A percentile compares a stretch with the other conserved stretches of the same genome.
phyloP scores from a whole-genome alignment of 2,797 vertebrate genomes.

The Coregonus sp. region DNA sequence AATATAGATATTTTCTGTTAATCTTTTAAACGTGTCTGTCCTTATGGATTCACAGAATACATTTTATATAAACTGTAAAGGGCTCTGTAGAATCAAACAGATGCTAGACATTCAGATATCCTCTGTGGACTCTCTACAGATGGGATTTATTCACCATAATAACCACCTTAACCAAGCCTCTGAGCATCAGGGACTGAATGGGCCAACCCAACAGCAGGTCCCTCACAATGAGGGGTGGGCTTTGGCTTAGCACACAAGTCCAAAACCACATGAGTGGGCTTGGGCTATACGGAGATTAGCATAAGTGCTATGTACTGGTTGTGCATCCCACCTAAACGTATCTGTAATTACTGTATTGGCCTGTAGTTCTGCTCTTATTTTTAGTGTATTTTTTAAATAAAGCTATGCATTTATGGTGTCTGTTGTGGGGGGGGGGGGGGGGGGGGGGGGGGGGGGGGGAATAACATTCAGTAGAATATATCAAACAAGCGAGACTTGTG shows the following conservation, averaged over 20 bases:
- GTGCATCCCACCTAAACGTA: slow-evolving; percentile 2
- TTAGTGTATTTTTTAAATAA: neutral
- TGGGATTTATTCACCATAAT: slow-evolving; percentile 74
- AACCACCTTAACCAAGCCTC: slow-evolving; percentile 72
- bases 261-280: slow-evolving; percentile 14
- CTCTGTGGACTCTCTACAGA: slow-evolving; percentile 62
- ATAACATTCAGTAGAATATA: too few relatives aligned
- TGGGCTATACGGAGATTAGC: neutral
- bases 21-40: too few relatives aligned
- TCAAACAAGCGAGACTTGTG: neutral
- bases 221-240: slow-evolving; percentile 35
- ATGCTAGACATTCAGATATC: slow-evolving; percentile 54
- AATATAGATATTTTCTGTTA: too few relatives aligned
- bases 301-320: neutral
- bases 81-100: too few relatives aligned
- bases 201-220: slow-evolving; percentile 54
- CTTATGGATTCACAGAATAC: too few relatives aligned
- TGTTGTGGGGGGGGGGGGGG: neutral
- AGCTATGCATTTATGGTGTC: neutral
- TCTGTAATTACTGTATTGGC: neutral
- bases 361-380: too few relatives aligned
- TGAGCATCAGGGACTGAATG: slow-evolving; percentile 32
- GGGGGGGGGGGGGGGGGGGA: too few relatives aligned
- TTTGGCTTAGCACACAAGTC: slow-evolving; percentile 26
- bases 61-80: too few relatives aligned